A percentile compares a stretch with the other conserved stretches of the same genome.
phyloP scores from a whole-genome alignment of 2,888 invertebrate genomes.

The Chymomyza amoena region DNA sequence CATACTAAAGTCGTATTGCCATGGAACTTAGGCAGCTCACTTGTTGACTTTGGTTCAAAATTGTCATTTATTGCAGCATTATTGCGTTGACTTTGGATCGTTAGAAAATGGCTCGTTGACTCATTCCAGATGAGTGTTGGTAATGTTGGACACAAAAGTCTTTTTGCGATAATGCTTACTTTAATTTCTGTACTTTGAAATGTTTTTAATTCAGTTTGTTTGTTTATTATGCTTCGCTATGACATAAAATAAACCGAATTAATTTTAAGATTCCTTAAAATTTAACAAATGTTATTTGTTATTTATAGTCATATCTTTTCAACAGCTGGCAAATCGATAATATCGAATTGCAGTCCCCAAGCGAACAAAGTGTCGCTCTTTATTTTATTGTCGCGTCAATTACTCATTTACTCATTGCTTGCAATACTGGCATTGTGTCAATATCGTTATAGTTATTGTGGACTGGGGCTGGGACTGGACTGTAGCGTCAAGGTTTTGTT shows the following conservation, averaged over 20 bases:
- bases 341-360: slow-evolving; percentile 6
- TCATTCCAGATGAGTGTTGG: too few relatives aligned
- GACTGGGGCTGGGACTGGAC: background rate
- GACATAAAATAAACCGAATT: background rate
- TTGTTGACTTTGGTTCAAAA: too few relatives aligned
- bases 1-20: too few relatives aligned
- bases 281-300: background rate
- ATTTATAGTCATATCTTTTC: background rate
- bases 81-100: too few relatives aligned
- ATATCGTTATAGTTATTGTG: slow-evolving; percentile 18
- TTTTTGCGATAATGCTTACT: too few relatives aligned
- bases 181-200: too few relatives aligned
- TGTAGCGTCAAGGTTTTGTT: background rate
- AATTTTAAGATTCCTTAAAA: background rate
- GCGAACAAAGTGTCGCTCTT: background rate
- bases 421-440: slow-evolving; percentile 18
- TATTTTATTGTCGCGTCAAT: slow-evolving; percentile 11
- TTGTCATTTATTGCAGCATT: too few relatives aligned
- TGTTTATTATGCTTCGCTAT: too few relatives aligned
- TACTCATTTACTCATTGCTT: background rate
- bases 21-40: too few relatives aligned
- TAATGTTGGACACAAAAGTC: too few relatives aligned
- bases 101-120: too few relatives aligned
- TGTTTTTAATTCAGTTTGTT: too few relatives aligned
- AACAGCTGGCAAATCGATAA: background rate